A percentile compares a stretch with the other conserved stretches of the same genome.
These are phyloP conservation scores for Ameiurus melas DNA, from an alignment of 2,113 vertebrate genomes.

Conservation along the genomic window DNA sequence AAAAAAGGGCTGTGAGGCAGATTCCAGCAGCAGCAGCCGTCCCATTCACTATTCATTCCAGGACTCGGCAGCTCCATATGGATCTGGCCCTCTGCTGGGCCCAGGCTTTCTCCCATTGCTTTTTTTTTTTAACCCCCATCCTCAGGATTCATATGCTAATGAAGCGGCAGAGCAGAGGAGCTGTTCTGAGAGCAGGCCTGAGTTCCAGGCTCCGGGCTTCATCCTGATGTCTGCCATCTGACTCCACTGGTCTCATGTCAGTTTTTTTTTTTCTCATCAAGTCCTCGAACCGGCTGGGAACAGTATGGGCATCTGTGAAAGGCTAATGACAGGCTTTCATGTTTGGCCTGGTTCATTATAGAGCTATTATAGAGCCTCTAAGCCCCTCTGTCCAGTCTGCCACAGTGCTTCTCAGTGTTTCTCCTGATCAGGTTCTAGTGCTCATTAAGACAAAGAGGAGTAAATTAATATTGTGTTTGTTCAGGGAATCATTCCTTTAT, in stretches of 20 bases:
- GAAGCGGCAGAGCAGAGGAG: constrained; percentile 76
- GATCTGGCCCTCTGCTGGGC: constrained; percentile 88
- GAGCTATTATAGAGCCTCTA: constrained; percentile 16
- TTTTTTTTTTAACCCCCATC: constrained; percentile 42
- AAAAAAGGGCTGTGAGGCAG: constrained; percentile 86
- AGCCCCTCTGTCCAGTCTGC: constrained; percentile 40
- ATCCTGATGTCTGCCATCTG: constrained; percentile 8
- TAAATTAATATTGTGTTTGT: neutral
- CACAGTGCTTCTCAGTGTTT: neutral
- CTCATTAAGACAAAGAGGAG: neutral
- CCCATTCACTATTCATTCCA: constrained; percentile 95
- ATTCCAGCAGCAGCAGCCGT: constrained; percentile 90
- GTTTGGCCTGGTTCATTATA: constrained; percentile 51
- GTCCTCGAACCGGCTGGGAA: constrained; percentile 38
- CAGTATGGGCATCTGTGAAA: constrained; percentile 56
- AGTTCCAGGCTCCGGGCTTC: constrained; percentile 68
- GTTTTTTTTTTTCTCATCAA: constrained; percentile 59
- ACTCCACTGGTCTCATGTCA: constrained; percentile 64
- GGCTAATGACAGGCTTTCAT: constrained; percentile 54
- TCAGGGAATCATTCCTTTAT: neutral
- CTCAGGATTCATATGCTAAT: constrained; percentile 94
- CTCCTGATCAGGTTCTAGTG: neutral
- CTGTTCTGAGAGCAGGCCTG: constrained; percentile 57
- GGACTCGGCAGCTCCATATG: constrained; percentile 86
- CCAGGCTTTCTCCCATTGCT: constrained; percentile 73